Conservation (phyloP, 2,888 invertebrate genomes). For the Linyphia triangularis region DNA sequence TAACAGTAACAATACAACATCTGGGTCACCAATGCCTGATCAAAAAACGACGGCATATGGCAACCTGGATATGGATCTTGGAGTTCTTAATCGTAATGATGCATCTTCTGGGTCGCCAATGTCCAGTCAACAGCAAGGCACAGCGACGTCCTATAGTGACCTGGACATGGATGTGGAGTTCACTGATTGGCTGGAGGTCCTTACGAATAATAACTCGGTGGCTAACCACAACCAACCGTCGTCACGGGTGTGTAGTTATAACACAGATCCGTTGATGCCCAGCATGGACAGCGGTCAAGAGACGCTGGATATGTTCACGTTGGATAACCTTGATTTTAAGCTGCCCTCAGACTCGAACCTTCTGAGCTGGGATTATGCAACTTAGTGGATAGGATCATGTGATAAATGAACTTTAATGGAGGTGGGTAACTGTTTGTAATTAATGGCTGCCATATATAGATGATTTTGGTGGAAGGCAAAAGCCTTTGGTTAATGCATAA, state of each 20-base stretch:
- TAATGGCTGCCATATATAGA: not conserved
- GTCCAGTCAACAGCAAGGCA: not conserved
- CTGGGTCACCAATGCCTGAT: not conserved
- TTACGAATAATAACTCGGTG: constrained; percentile 47
- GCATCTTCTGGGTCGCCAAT: not conserved
- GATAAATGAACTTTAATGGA: constrained; percentile 9
- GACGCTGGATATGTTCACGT: constrained; percentile 68
- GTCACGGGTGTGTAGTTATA: constrained; percentile 28
- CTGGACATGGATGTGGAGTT: constrained; percentile 68
- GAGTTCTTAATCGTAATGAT: constrained; percentile 53
- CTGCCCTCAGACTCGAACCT: constrained; percentile 53
- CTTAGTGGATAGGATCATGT: constrained; percentile 22
- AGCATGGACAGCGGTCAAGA: constrained; percentile 63
- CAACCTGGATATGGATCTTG: constrained; percentile 81
- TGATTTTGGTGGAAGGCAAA: not conserved
- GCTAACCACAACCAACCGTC: constrained; percentile 13
- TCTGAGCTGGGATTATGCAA: constrained; percentile 68
- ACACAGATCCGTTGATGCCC: constrained; percentile 64
- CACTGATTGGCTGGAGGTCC: constrained; percentile 64
- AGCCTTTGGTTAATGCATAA: not conserved
- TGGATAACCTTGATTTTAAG: constrained; percentile 74
- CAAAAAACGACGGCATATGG: too few species aligned
- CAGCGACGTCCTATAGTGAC: constrained; percentile 26
- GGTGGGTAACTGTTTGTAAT: not conserved
- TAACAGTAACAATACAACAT: constrained; percentile 2